phyloP scores from a whole-genome alignment of 2,113 vertebrate species.

The Paramisgurnus dabryanus region DNA sequence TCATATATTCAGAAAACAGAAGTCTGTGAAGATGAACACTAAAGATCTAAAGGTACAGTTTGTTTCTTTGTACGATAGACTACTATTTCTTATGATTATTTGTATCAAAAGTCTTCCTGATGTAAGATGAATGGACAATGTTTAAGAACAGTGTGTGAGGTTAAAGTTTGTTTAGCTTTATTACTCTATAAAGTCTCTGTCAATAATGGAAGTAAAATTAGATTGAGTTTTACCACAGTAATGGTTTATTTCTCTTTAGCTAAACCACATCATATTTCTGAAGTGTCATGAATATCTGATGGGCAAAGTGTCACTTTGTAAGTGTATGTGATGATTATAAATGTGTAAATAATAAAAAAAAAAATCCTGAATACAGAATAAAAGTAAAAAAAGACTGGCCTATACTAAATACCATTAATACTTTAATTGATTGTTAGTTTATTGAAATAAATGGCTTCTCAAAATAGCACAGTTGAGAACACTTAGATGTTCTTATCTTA shows the following conservation, averaged over 20 bases:
- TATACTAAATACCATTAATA: too few relatives aligned
- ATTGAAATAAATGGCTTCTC: too few relatives aligned
- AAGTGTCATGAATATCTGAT: not conserved
- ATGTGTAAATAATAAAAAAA: not conserved
- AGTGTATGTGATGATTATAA: not conserved
- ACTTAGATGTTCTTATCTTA: too few relatives aligned
- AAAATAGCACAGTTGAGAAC: too few relatives aligned
- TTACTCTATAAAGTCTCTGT: not conserved
- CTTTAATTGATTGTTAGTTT: too few relatives aligned
- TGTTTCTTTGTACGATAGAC: not conserved
- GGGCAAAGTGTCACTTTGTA: conserved; percentile 15
- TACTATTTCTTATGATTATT: not conserved
- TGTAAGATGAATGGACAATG: not conserved
- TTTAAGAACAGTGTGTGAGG: not conserved
- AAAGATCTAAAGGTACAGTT: not conserved
- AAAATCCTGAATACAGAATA: too few relatives aligned
- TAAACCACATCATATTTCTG: not conserved
- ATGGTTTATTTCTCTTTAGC: not conserved
- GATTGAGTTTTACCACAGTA: not conserved
- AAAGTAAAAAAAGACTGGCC: too few relatives aligned
- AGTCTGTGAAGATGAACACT: conserved; percentile 3
- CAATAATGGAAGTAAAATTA: not conserved
- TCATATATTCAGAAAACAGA: not conserved
- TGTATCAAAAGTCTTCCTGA: not conserved
- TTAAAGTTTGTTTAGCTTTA: not conserved